These are phyloP conservation scores for Peribatodes rhomboidaria DNA, from an alignment of 2,888 invertebrate species.

Conservation along the genomic window DNA sequence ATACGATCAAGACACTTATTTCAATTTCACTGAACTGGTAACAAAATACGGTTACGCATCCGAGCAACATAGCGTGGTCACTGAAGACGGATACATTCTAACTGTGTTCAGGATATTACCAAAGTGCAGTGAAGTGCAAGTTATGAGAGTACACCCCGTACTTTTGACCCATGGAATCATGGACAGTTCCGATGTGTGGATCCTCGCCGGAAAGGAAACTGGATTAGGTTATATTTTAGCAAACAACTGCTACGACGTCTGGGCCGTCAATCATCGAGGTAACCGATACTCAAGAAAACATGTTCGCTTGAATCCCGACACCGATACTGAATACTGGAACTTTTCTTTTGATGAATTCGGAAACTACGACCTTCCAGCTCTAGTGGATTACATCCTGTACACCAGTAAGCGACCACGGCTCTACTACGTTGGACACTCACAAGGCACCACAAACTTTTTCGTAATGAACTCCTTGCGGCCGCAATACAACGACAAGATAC, in stretches of 20 bases:
- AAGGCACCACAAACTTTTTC: constrained; percentile 88
- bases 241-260: constrained; percentile 84
- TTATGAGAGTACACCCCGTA: constrained; percentile 56
- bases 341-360: constrained; percentile 91
- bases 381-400: constrained; percentile 71
- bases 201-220: constrained; percentile 59
- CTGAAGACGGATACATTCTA: constrained; percentile 72
- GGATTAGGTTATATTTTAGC: constrained; percentile 74
- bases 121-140: constrained; percentile 53
- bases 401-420: constrained; percentile 83
- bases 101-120: constrained; percentile 65
- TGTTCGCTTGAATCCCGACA: constrained; percentile 67
- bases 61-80: constrained; percentile 64
- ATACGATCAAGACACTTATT: constrained; percentile 71
- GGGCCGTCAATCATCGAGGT: constrained; percentile 84
- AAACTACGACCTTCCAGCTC: constrained; percentile 89
- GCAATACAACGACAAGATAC: constrained; percentile 87
- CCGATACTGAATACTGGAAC: constrained; percentile 79
- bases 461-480: constrained; percentile 84
- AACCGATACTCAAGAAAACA: constrained; percentile 88
- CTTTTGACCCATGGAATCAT: constrained; percentile 68
- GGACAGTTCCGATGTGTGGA: constrained; percentile 69
- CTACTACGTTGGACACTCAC: constrained; percentile 90
- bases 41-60: constrained; percentile 64
- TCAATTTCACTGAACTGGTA: constrained; percentile 70